A percentile compares a stretch with the other conserved stretches of the same genome.
Evolutionary conservation across 2,797 vertebrate species (phyloP).

Genomic region (Leptoclinus maculatus): DNA sequence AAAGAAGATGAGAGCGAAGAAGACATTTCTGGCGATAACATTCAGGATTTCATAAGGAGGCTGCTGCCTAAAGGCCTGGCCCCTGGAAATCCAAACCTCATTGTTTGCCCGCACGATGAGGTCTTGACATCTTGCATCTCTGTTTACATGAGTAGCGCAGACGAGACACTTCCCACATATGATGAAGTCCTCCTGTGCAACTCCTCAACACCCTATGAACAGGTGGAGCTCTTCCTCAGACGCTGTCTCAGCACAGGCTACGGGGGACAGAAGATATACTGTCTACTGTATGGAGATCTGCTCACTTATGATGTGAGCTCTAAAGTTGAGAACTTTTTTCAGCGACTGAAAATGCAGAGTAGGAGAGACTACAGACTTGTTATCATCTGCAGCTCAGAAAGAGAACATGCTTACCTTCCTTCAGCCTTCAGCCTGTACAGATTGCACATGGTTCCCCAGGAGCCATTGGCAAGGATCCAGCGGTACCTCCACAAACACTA

Average conservation of each 20-base stretch:
- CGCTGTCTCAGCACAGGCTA: constrained; percentile 86
- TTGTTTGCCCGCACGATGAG: constrained; percentile 88
- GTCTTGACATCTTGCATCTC: constrained; percentile 89
- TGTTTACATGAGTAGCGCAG: constrained; percentile 88
- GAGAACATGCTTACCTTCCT: constrained; percentile 92
- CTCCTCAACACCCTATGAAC: constrained; percentile 87
- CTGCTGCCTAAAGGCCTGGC: constrained; percentile 84
- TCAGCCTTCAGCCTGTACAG: constrained; percentile 93
- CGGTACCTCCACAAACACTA: constrained; percentile 89
- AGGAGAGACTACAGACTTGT: constrained; percentile 83
- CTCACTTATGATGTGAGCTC: constrained; percentile 92
- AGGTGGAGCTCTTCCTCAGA: constrained; percentile 92
- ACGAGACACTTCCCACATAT: constrained; percentile 88
- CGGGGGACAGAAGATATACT: constrained; percentile 86
- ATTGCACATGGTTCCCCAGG: constrained; percentile 88
- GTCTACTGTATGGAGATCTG: constrained; percentile 90
- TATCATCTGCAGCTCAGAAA: constrained; percentile 89
- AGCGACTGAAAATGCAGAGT: constrained; percentile 77
- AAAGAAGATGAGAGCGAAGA: constrained; percentile 62
- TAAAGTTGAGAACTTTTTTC: constrained; percentile 89
- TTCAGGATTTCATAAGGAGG: constrained; percentile 63
- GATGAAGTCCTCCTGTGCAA: constrained; percentile 95
- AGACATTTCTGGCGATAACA: constrained; percentile 52
- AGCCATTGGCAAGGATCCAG: constrained; percentile 79
- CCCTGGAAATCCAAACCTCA: constrained; percentile 89